phyloP scores from a whole-genome alignment of 2,113 vertebrate species.

The Raja brachyura region DNA sequence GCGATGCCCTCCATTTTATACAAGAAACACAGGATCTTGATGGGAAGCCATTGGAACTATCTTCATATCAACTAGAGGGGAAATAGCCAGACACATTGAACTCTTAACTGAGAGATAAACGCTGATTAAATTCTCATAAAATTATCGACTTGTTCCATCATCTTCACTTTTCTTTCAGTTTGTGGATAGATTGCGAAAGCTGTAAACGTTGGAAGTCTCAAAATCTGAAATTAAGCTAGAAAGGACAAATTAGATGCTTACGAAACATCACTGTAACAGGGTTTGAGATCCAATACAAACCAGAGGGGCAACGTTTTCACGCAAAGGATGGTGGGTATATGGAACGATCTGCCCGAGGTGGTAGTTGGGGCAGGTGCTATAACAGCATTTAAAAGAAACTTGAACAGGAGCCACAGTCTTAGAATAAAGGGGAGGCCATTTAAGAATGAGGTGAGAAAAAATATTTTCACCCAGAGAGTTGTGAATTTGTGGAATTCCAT shows the following conservation, averaged over 20 bases:
- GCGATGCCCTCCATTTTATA: background rate
- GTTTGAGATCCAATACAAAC: too few relatives aligned
- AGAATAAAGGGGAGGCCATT: too few relatives aligned
- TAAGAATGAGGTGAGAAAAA: too few relatives aligned
- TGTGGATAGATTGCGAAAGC: background rate
- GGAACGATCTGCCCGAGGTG: too few relatives aligned
- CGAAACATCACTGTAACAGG: background rate
- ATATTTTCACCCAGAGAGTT: too few relatives aligned
- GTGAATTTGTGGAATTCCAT: too few relatives aligned
- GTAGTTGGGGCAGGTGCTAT: too few relatives aligned
- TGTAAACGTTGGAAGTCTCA: background rate
- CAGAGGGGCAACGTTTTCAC: too few relatives aligned
- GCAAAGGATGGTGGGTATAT: too few relatives aligned
- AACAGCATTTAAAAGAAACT: too few relatives aligned
- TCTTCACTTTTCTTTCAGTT: background rate
- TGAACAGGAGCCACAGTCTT: too few relatives aligned
- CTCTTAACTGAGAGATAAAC: background rate
- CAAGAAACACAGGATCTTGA: background rate
- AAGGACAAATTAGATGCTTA: background rate
- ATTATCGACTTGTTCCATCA: background rate
- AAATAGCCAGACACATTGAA: background rate
- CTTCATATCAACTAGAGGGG: background rate
- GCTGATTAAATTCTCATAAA: background rate
- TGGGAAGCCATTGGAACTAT: slow-evolving; percentile 13
- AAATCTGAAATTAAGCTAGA: background rate